Evolutionary conservation across 2,113 vertebrate species (phyloP).

Genomic region (Chamaea fasciata): DNA sequence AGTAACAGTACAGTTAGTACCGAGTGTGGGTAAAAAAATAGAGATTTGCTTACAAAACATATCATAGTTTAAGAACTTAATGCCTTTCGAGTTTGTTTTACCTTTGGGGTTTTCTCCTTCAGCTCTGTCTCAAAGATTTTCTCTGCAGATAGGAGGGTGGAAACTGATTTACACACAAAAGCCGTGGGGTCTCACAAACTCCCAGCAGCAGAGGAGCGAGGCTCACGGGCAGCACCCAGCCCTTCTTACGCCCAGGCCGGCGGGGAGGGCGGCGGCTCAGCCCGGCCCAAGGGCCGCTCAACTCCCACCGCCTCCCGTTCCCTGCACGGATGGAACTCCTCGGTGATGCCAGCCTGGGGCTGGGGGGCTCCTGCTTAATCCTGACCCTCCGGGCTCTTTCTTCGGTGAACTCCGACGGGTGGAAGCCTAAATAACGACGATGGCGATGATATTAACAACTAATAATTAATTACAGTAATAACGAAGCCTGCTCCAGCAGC

Average conservation of each 20-base stretch:
- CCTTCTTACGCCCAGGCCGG: not conserved
- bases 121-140: not conserved
- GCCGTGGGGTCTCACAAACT: too few relatives aligned
- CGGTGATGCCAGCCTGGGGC: not conserved
- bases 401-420: not conserved
- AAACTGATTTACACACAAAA: not conserved
- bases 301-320: not conserved
- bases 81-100: not conserved
- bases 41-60: not conserved
- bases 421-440: not conserved
- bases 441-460: accelerated
- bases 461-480: not conserved
- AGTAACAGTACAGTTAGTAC: not conserved
- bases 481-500: not conserved
- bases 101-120: not conserved
- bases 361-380: not conserved
- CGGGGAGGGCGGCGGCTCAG: not conserved
- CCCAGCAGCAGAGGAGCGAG: not conserved
- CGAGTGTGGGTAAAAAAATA: not conserved
- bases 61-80: accelerated
- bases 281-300: not conserved
- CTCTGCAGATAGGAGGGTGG: not conserved
- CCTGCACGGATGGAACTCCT: not conserved
- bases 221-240: not conserved
- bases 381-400: not conserved